Evolutionary conservation across 2,888 invertebrate species (phyloP), one percentile per base, ranked within the genome.

Genomic region (Cybosia mesomella): DNA sequence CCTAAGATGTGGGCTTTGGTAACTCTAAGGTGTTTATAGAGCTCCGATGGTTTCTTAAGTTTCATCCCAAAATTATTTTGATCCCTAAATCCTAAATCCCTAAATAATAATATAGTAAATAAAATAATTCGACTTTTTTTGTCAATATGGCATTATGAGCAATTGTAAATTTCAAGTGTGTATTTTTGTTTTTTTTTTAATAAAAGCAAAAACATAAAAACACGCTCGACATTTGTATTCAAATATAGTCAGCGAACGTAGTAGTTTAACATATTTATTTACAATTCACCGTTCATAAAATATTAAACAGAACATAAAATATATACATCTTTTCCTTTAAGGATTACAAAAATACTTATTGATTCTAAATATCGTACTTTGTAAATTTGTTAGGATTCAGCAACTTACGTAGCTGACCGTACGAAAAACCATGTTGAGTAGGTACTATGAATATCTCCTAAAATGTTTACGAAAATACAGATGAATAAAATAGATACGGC

Each of bases 371-470:
- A 18, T 49, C 9, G 49, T n/a, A 8, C n/a, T 9, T 49, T 49
- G 49, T 49, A 49, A 49, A 49, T n/a, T 49, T 49, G 1, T n/a
- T n/a, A 49, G 49, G 1, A n/a, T 49, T n/a, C 49, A 49, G n/a
- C 49, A 49, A 49, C 49, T 49, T 49, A 1, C n/a, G 49, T 49
- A 49, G n/a, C 18, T 49, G 49, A 49, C 49, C 18, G 7, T 49
- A 49, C 4, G n/a, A 32, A 22, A 36, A 13, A 15, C 22, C 36
- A 32, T 36, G 36, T 59, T 59, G 22, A 63, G 55, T 55, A 36
- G 39, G 22, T 34, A 36, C 2, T 63, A 53, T 7, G 66, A 71
- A 58, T n/a, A 59, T 10, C n/a, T 55, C 55, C 55, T 43, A 66
- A 24, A 55, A 49, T 43, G 59, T 36, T 66, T 63, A 53, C 21